phyloP scores from a whole-genome alignment of 2,797 vertebrate species.

The Glyptemys insculpta region DNA sequence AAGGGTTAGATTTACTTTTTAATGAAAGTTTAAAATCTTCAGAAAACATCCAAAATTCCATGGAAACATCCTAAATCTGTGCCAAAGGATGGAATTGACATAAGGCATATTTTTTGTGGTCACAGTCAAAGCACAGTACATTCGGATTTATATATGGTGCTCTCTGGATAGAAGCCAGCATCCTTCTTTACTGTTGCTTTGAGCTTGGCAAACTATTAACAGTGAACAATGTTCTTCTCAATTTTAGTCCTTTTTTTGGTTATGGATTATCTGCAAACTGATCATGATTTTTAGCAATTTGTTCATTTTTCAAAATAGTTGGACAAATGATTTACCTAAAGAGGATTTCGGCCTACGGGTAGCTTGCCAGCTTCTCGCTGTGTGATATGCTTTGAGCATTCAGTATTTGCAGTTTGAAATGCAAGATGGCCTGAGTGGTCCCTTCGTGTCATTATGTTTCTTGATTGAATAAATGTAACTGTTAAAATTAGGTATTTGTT shows the following conservation, averaged over 20 bases:
- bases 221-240: not conserved
- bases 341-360: not conserved
- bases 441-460: conserved; percentile 35
- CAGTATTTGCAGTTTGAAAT: conserved; percentile 21
- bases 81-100: not conserved
- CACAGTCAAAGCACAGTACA: conserved; percentile 16
- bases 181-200: conserved; percentile 13
- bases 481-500: conserved; percentile 16
- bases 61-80: not conserved
- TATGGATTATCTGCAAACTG: not conserved
- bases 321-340: conserved; percentile 19
- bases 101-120: not conserved
- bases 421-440: not conserved
- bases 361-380: conserved; percentile 8
- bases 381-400: conserved; percentile 6
- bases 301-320: not conserved
- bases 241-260: not conserved
- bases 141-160: conserved; percentile 44
- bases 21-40: conserved; percentile 21
- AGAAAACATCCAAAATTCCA: not conserved
- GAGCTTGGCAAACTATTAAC: not conserved
- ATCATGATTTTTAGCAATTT: not conserved
- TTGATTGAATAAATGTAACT: conserved; percentile 59
- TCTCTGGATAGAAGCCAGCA: conserved; percentile 51
- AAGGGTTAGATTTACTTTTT: conserved; percentile 3